These are phyloP conservation scores for Coenobita brevimanus DNA, from an alignment of 1,140 invertebrate species.

Conservation along the genomic window DNA sequence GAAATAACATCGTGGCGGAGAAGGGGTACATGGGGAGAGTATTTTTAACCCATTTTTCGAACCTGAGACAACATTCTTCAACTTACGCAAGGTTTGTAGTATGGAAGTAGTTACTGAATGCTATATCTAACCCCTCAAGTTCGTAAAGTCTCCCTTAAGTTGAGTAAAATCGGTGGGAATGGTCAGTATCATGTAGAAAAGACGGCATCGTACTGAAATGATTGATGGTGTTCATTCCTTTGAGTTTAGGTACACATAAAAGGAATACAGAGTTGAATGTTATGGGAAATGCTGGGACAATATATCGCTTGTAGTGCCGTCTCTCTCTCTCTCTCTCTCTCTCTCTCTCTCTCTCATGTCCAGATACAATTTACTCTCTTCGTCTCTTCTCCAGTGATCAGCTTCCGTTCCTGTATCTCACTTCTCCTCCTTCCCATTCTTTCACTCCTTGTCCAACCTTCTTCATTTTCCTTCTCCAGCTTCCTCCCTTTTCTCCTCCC, in stretches of 20 bases:
- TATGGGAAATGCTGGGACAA: no score
- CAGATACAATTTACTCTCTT: background rate
- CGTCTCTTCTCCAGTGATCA: background rate
- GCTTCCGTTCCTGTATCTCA: background rate
- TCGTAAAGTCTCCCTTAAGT: no score
- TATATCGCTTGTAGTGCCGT: background rate
- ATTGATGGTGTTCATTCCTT: no score
- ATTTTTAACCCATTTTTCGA: background rate
- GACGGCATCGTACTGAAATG: no score
- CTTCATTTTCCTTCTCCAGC: background rate
- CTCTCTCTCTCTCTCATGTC: background rate
- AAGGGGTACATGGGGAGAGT: background rate
- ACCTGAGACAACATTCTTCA: background rate
- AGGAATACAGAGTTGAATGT: no score
- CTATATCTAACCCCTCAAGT: no score
- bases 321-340: slow-evolving; percentile 1
- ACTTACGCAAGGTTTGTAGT: no score
- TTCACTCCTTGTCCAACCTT: background rate
- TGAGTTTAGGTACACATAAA: no score
- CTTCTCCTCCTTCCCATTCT: background rate
- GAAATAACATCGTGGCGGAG: background rate
- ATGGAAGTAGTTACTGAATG: no score
- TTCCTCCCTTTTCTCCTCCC: slow-evolving; percentile 4
- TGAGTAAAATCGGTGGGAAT: no score
- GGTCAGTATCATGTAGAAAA: no score